Percentiles rank a stretch among this genome's conserved stretches.
These are phyloP conservation scores for Habrosyne pyritoides DNA, from an alignment of 2,888 invertebrate genomes.

Conservation along the genomic window DNA sequence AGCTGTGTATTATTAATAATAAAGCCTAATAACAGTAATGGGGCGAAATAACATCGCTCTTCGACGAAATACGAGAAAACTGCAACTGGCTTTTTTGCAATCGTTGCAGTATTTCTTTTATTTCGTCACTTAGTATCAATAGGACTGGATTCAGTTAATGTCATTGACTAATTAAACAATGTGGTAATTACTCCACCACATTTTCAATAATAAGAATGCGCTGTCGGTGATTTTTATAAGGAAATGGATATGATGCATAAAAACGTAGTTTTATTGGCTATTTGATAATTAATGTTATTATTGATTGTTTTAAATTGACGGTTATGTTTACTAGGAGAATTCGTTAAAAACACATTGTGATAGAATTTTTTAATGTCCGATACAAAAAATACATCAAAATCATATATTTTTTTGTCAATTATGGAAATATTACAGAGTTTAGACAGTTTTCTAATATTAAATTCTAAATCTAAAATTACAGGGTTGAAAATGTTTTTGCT, in stretches of 20 bases:
- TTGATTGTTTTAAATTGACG: constrained; percentile 59
- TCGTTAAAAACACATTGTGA: constrained; percentile 50
- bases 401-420: background rate
- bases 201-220: constrained; percentile 51
- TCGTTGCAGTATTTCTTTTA: constrained; percentile 37
- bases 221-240: constrained; percentile 62
- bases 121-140: constrained; percentile 69
- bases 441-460: background rate
- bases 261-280: constrained; percentile 69
- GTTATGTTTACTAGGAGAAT: constrained; percentile 64
- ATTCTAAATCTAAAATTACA: background rate
- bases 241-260: constrained; percentile 65
- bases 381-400: background rate
- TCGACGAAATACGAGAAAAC: constrained; percentile 30
- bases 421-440: background rate
- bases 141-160: constrained; percentile 75
- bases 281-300: constrained; percentile 54
- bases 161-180: constrained; percentile 31
- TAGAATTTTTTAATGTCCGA: constrained; percentile 1
- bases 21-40: constrained; percentile 68
- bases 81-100: constrained; percentile 22
- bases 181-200: constrained; percentile 40
- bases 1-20: constrained; percentile 72
- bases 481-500: background rate
- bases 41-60: constrained; percentile 38